Percentiles rank a stretch among this genome's conserved stretches.
phyloP scores from a whole-genome alignment of 2,113 vertebrate species.

The Sphyrna mokarran region DNA sequence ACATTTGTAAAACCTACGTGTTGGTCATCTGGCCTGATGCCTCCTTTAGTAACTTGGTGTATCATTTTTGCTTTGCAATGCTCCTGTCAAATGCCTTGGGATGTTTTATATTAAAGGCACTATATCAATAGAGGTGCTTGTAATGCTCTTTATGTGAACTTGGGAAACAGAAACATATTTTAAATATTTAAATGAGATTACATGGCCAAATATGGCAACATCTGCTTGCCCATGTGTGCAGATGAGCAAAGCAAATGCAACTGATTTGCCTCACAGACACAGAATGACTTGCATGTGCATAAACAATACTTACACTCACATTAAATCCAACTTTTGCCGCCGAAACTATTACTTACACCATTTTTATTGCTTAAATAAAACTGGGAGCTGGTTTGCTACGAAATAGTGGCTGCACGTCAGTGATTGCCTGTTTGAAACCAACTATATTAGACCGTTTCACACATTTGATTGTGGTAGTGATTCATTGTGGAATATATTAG shows the following conservation, averaged over 20 bases:
- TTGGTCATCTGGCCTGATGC: too few species aligned
- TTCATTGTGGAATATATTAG: constrained; percentile 4
- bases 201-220: not conserved
- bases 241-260: not conserved
- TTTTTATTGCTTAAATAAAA: not conserved
- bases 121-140: not conserved
- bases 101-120: not conserved
- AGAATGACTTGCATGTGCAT: not conserved
- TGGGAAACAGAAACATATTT: not conserved
- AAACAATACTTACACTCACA: too few species aligned
- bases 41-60: too few species aligned
- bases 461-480: not conserved
- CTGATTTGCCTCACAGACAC: not conserved
- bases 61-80: too few species aligned
- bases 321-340: too few species aligned
- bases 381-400: not conserved
- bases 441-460: not conserved
- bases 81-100: not conserved
- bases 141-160: not conserved
- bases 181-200: not conserved
- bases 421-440: not conserved
- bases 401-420: not conserved
- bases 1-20: not conserved
- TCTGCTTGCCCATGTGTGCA: not conserved
- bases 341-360: not conserved